Evolutionary conservation across 2,797 vertebrate species (phyloP).

Genomic region (Oreochromis mossambicus): DNA sequence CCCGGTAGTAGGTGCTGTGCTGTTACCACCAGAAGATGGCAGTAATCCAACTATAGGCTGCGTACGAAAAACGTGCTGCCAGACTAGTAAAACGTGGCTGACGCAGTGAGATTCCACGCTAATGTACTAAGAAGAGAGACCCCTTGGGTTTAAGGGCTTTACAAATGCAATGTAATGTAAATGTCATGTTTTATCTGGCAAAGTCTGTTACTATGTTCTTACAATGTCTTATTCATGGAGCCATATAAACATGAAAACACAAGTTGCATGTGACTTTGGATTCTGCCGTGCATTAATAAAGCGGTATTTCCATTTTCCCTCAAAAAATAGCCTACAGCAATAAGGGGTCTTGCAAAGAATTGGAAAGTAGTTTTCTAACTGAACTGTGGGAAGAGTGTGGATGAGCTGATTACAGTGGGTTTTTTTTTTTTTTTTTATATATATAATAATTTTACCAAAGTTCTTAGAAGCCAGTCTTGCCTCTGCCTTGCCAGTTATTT

Average conservation of each 20-base stretch:
- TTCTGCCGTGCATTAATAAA: not conserved
- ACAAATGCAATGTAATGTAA: not conserved
- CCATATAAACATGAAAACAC: not conserved
- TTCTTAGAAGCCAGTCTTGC: not conserved
- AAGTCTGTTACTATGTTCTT: not conserved
- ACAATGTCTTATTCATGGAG: not conserved
- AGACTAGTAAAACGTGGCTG: not conserved
- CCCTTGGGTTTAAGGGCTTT: not conserved
- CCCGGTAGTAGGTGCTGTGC: not conserved
- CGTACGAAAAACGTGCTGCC: not conserved
- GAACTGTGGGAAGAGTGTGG: not conserved
- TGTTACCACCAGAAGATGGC: not conserved
- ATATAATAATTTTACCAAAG: not conserved
- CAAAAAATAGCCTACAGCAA: not conserved
- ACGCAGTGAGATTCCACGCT: not conserved
- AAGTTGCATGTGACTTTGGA: not conserved
- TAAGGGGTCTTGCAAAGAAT: not conserved
- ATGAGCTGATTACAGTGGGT: not conserved
- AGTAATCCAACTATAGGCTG: not conserved
- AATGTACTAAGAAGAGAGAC: not conserved
- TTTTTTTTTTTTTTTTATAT: too few species aligned
- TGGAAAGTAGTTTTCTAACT: not conserved
- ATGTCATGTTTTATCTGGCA: not conserved
- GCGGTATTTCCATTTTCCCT: not conserved
- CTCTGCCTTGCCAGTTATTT: not conserved